Conservation (phyloP, 2,113 vertebrate genomes). For the Onychostoma macrolepis region DNA sequence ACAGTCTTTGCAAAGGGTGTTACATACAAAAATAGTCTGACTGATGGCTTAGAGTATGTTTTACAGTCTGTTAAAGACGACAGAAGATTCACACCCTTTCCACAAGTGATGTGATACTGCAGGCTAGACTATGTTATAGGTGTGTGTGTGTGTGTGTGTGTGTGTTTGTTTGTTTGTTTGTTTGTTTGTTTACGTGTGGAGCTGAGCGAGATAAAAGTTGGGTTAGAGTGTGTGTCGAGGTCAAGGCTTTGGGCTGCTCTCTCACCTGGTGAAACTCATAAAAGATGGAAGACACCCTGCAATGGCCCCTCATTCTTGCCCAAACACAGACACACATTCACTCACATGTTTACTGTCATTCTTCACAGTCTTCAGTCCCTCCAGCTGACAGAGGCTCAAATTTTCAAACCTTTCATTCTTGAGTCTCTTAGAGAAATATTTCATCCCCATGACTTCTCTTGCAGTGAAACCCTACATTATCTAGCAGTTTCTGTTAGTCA, state of each 20-base stretch:
- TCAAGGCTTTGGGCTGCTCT: slow-evolving; percentile 60
- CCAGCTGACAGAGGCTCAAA: slow-evolving; percentile 31
- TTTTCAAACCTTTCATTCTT: slow-evolving; percentile 19
- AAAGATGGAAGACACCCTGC: slow-evolving; percentile 68
- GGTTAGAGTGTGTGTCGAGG: slow-evolving; percentile 52
- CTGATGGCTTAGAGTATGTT: not conserved
- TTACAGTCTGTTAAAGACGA: slow-evolving; percentile 30
- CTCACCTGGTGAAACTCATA: slow-evolving; percentile 65
- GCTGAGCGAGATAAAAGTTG: slow-evolving; percentile 54
- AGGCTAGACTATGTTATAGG: not conserved
- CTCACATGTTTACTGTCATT: slow-evolving; percentile 47
- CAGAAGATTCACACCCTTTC: slow-evolving; percentile 29
- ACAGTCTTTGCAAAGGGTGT: not conserved
- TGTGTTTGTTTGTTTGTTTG: not conserved
- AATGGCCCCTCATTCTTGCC: slow-evolving; percentile 22
- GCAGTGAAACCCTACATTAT: not conserved
- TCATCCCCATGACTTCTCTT: not conserved
- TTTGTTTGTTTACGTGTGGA: not conserved
- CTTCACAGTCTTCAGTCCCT: slow-evolving; percentile 20
- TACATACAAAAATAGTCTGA: slow-evolving; percentile 16
- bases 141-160: not conserved
- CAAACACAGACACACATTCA: not conserved
- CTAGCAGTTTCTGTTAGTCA: not conserved
- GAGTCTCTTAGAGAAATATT: slow-evolving; percentile 7
- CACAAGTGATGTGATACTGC: not conserved